These are phyloP conservation scores for Branchipolynoe longqiensis DNA, from an alignment of 2,888 invertebrate species.

Conservation along the genomic window DNA sequence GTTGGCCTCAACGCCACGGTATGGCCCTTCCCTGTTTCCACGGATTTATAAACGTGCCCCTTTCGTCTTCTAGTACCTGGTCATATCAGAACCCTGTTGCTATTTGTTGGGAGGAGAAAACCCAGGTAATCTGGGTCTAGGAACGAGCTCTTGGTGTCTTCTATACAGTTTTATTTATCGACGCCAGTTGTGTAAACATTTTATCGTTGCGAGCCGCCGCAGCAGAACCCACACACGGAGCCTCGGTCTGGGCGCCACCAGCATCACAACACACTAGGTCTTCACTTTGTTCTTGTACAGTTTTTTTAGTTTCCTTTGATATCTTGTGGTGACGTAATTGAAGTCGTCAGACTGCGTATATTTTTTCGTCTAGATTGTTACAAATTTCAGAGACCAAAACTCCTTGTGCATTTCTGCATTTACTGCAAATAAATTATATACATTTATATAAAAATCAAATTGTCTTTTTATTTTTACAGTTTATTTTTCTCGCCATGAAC, in stretches of 20 bases:
- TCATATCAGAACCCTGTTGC: conserved; percentile 20
- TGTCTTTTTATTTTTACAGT: background rate
- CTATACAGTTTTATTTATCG: conserved; percentile 42
- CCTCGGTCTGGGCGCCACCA: conserved; percentile 50
- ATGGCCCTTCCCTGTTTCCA: background rate
- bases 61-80: conserved; percentile 26
- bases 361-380: conserved; percentile 61
- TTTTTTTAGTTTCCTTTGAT: conserved; percentile 58
- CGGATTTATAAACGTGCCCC: conserved; percentile 12
- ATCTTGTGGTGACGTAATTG: conserved; percentile 59
- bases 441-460: conserved; percentile 54
- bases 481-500: background rate
- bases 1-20: background rate
- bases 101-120: background rate
- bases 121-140: background rate
- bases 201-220: conserved; percentile 1
- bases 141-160: conserved; percentile 2
- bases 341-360: conserved; percentile 59
- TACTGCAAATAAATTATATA: conserved; percentile 62
- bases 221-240: background rate
- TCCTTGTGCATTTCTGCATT: conserved; percentile 62
- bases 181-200: background rate
- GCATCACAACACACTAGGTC: conserved; percentile 44
- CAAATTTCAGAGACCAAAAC: conserved; percentile 56
- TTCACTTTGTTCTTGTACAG: conserved; percentile 59